A percentile compares a stretch with the other conserved stretches of the same genome.
phyloP scores from a whole-genome alignment of 1,140 invertebrate genomes.

The Zaprionus kolodkinae region DNA sequence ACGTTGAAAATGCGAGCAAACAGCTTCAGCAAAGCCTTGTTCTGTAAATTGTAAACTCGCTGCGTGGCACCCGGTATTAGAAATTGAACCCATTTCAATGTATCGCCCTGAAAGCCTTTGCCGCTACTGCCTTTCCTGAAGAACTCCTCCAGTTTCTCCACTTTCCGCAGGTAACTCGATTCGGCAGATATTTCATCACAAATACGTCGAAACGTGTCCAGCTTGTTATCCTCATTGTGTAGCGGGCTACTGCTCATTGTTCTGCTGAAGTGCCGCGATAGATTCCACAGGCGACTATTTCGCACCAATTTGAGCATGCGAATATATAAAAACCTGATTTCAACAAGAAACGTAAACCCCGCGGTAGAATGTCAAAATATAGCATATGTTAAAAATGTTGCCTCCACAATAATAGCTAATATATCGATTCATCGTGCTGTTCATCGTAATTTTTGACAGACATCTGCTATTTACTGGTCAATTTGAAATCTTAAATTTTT shows the following conservation, averaged over 20 bases:
- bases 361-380: neutral
- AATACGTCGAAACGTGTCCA: conserved; percentile 91
- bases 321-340: neutral
- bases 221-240: conserved; percentile 88
- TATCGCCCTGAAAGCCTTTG: conserved; percentile 90
- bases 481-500: neutral
- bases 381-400: neutral
- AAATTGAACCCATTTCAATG: conserved; percentile 92
- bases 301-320: conserved; percentile 17
- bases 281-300: conserved; percentile 1
- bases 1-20: conserved; percentile 92
- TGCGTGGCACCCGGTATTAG: conserved; percentile 93
- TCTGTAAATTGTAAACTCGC: conserved; percentile 95
- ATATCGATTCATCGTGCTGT: neutral
- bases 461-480: neutral
- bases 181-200: conserved; percentile 91
- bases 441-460: neutral
- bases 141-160: conserved; percentile 88
- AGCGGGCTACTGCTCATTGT: conserved; percentile 40
- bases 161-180: conserved; percentile 93
- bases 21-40: conserved; percentile 95
- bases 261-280: conserved; percentile 12
- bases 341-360: neutral
- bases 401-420: neutral
- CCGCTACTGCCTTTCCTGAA: conserved; percentile 77